Evolutionary conservation across 2,888 invertebrate genomes (phyloP), one percentile per base, ranked within the genome.

Genomic region (Xanthia icteritia): DNA sequence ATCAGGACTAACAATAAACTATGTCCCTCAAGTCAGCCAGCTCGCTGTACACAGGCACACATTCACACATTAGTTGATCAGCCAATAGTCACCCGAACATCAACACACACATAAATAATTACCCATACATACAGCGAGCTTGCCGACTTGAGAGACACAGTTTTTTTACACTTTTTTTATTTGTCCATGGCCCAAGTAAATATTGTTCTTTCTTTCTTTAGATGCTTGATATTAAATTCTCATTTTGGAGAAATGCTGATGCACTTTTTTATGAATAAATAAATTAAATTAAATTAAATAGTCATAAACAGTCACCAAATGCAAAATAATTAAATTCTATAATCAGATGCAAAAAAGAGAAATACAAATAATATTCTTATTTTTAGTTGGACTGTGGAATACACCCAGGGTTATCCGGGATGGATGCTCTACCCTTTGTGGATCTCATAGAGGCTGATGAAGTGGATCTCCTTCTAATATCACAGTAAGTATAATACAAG

Each of bases 391-490:
- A 99, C 94, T 99, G 99, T 94, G 99, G 99, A 1, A 99, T 99
- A 88, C 99, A 99, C 95, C 99, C 99, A 0, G 99, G 99, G 0
- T 96, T 99, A 77, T 98, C 98, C 8, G 99, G 99, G 69, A 99
- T 99, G 98, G 99, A 99, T 94, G 99, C 99, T 2, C 96, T 99
- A 56, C 99, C 99, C 0, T 99, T 99, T 94, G 99, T 99, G 60
- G 99, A 99, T 95, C 97, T 99, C 80, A 99, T 99, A 81, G 99
- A 99, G 95, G 99, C 99, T 0, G 99, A 99, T 94, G 99, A 99
- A 97, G 99, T 99, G 81, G 98, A 99, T 92, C 96, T 99, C 36
- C 97, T 99, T 0, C 97, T 99, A 13, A 98, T 99, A 90, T 99
- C 99, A 88, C 99, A 99, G 98, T 99, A 94, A 97, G 98, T 95